phyloP scores from a whole-genome alignment of 2,888 invertebrate species.

The Brachyptera putata region DNA sequence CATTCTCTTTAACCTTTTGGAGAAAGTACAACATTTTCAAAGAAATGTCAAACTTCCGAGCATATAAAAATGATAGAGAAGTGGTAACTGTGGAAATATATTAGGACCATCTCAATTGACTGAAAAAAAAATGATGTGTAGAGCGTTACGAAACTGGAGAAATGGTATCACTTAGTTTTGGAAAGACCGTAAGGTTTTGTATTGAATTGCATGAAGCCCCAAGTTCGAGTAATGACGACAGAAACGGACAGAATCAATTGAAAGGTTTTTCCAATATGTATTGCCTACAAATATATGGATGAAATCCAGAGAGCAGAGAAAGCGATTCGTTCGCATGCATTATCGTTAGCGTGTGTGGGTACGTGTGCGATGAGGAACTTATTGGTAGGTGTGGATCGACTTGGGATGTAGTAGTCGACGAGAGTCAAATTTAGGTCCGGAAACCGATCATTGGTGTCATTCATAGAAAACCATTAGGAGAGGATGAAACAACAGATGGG shows the following conservation, averaged over 20 bases:
- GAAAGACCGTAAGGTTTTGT: slow-evolving; percentile 2
- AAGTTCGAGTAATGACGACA: slow-evolving; percentile 15
- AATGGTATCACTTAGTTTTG: slow-evolving; percentile 7
- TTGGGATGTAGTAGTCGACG: no score
- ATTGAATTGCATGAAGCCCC: slow-evolving; percentile 4
- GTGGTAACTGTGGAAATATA: no score
- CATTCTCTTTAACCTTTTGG: background rate
- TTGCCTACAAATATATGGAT: background rate
- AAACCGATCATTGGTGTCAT: background rate
- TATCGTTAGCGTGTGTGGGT: no score
- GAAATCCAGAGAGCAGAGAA: background rate
- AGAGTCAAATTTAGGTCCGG: no score
- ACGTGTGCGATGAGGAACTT: no score
- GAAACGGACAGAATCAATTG: slow-evolving; percentile 14
- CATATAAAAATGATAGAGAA: background rate
- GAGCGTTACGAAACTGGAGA: background rate
- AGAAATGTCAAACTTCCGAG: background rate
- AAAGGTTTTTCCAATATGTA: slow-evolving; percentile 5
- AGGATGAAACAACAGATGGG: no score
- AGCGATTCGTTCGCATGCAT: background rate
- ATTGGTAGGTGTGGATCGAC: no score
- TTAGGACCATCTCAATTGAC: no score
- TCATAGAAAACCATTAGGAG: background rate
- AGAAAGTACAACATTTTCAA: background rate
- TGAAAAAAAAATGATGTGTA: background rate